A percentile compares a stretch with the other conserved stretches of the same genome.
Conservation (phyloP, 2,113 vertebrate species). For the Bubalus kerabau region DNA sequence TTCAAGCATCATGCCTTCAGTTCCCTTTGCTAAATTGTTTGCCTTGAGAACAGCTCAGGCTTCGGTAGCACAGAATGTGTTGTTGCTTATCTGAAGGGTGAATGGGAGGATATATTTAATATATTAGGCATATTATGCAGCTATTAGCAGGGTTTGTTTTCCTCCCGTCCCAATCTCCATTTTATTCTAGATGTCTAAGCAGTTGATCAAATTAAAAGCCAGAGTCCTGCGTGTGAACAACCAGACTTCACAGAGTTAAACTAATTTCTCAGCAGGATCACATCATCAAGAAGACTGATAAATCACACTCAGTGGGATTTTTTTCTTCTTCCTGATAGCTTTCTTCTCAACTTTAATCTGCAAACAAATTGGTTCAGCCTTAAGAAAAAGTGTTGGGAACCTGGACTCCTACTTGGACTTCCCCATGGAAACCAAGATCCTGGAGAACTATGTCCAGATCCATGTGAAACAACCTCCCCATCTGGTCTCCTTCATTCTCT, state of each 20-base stretch:
- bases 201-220: background rate
- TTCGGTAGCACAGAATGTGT: background rate
- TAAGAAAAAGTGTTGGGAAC: background rate
- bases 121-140: background rate
- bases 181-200: background rate
- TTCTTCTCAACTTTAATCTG: background rate
- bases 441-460: conserved; percentile 26
- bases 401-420: background rate
- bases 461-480: conserved; percentile 2
- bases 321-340: background rate
- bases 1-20: background rate
- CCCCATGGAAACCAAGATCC: accelerated
- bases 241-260: conserved; percentile 35
- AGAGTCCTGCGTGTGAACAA: background rate
- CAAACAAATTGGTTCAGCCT: background rate
- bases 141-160: background rate
- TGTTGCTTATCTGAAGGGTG: background rate
- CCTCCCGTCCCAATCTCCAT: background rate
- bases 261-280: background rate
- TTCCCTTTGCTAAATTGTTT: background rate
- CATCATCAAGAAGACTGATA: conserved; percentile 18
- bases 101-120: background rate
- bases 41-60: background rate
- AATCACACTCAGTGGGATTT: background rate
- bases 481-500: background rate